Conservation (phyloP, 2,888 invertebrate genomes). For the Geophilus truncorum region DNA sequence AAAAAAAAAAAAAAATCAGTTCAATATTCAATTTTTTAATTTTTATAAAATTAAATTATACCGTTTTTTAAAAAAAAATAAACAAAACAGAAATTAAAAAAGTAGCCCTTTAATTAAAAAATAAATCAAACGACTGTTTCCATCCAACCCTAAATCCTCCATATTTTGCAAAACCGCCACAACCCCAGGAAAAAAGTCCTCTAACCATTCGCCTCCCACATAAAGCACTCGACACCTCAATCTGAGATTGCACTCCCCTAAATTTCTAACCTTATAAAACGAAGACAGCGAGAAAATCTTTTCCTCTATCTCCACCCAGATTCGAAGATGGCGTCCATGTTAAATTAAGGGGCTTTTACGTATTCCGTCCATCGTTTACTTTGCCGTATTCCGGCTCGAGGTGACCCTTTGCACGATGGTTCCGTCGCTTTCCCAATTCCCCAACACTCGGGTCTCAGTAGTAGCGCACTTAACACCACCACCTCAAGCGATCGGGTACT, state of each 20-base stretch:
- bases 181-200: neutral
- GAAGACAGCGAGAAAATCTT: neutral
- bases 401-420: neutral
- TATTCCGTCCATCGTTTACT: neutral
- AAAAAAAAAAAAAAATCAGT: neutral
- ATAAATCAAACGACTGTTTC: neutral
- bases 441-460: neutral
- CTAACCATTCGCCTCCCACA: neutral
- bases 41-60: too few species aligned
- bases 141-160: neutral
- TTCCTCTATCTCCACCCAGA: neutral
- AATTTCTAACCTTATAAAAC: neutral
- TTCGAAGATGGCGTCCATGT: neutral
- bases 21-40: too few species aligned
- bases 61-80: neutral
- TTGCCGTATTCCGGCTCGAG: neutral
- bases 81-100: neutral
- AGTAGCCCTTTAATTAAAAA: neutral
- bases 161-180: neutral
- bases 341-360: neutral
- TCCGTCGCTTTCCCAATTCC: neutral
- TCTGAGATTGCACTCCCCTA: neutral
- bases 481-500: neutral
- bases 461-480: neutral
- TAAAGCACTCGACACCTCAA: neutral